These are phyloP conservation scores for Diorhabda sublineata DNA, from an alignment of 1,140 invertebrate genomes.

Conservation along the genomic window DNA sequence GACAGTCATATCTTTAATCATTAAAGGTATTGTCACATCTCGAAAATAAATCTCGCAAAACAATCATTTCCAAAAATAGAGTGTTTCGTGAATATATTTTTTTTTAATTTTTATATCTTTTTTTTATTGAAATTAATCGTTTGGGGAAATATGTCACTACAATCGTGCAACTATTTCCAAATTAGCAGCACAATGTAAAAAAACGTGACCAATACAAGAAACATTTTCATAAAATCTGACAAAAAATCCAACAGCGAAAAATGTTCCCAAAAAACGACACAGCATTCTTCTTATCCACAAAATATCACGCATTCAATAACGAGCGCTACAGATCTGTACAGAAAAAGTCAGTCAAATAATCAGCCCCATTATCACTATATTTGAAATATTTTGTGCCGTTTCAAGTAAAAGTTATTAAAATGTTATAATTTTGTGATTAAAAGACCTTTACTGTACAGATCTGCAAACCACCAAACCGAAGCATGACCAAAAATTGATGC, in stretches of 20 bases:
- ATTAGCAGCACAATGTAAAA: slow-evolving; percentile 1
- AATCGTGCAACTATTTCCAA: too few species aligned
- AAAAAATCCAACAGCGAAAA: slow-evolving; percentile 39
- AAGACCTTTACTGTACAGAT: neutral
- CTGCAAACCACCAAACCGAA: neutral
- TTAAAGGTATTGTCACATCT: too few species aligned
- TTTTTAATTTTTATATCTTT: too few species aligned
- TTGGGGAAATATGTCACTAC: too few species aligned
- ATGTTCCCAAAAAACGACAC: slow-evolving; percentile 35
- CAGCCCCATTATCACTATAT: too few species aligned
- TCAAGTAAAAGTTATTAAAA: too few species aligned
- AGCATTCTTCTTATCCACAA: slow-evolving; percentile 28
- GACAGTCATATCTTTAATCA: too few species aligned
- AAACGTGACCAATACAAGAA: slow-evolving; percentile 14
- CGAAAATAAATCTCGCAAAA: too few species aligned
- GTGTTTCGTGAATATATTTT: too few species aligned
- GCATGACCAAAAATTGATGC: slow-evolving; percentile 11
- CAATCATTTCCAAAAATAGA: too few species aligned
- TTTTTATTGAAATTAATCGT: too few species aligned
- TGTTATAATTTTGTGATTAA: neutral
- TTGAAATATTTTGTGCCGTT: too few species aligned
- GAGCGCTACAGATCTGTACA: slow-evolving; percentile 3
- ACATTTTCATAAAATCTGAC: slow-evolving; percentile 33
- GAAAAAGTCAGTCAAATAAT: neutral
- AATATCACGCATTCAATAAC: slow-evolving; percentile 24